Evolutionary conservation across 2,113 vertebrate genomes (phyloP).

Genomic region (Hydropotes inermis): DNA sequence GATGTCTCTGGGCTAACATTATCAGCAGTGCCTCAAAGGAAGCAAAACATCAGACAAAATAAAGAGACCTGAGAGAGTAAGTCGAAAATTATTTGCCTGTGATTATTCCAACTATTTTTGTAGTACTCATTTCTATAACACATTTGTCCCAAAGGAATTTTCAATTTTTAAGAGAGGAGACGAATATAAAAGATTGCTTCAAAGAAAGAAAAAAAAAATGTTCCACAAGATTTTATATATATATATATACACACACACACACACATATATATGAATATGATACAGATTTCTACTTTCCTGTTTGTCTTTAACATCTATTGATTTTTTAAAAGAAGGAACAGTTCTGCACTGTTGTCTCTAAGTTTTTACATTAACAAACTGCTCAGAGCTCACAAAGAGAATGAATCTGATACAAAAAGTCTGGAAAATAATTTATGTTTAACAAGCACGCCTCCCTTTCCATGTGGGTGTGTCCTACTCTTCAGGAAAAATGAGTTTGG

Average conservation of each 20-base stretch:
- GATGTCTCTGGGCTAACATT: conserved; percentile 48
- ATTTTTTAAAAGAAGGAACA: conserved; percentile 7
- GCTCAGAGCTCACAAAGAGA: conserved; percentile 29
- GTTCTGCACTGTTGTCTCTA: not conserved
- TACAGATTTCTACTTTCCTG: not conserved
- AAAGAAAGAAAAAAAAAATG: conserved; percentile 34
- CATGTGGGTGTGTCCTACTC: not conserved
- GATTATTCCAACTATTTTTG: conserved; percentile 67
- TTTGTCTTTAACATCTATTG: not conserved
- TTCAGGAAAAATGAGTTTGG: not conserved
- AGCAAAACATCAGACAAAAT: conserved; percentile 62
- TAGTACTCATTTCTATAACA: conserved; percentile 58
- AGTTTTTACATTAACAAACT: not conserved
- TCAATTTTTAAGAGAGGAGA: conserved; percentile 48
- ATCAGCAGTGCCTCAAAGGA: conserved; percentile 47
- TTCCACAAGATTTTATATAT: conserved; percentile 1
- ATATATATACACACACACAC: not conserved
- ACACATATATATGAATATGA: not conserved
- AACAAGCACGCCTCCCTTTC: not conserved
- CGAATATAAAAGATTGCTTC: conserved; percentile 20
- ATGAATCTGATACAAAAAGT: not conserved
- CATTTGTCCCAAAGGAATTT: conserved; percentile 55
- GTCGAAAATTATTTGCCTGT: conserved; percentile 63
- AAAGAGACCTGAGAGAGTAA: conserved; percentile 41
- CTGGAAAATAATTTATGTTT: not conserved